A percentile compares a stretch with the other conserved stretches of the same genome.
Evolutionary conservation across 1,140 invertebrate species (phyloP).

Genomic region (Drosophila fuyamai): DNA sequence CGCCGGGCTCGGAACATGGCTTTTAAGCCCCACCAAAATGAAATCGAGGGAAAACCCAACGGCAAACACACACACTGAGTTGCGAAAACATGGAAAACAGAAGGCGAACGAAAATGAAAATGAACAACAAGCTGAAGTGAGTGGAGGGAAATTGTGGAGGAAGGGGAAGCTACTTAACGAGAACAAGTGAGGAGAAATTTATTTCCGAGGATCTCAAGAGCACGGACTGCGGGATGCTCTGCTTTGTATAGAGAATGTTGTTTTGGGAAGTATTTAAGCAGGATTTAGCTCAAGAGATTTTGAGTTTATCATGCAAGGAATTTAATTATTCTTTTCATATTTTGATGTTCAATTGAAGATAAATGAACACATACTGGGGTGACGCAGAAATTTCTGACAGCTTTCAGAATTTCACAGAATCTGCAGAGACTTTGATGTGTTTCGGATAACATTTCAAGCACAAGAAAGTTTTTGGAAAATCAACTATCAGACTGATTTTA

Average conservation of each 20-base stretch:
- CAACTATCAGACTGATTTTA: too few relatives aligned
- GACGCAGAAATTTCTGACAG: too few relatives aligned
- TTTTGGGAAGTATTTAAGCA: conserved; percentile 3
- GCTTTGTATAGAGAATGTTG: background rate
- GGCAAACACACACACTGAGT: conserved; percentile 17
- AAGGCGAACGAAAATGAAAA: conserved; percentile 49
- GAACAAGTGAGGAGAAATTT: conserved; percentile 55
- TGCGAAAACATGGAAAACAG: conserved; percentile 38
- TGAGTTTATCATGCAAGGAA: background rate
- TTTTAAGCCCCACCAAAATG: conserved; percentile 45
- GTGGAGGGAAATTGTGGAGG: conserved; percentile 2
- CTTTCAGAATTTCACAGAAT: too few relatives aligned
- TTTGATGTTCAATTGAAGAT: too few relatives aligned
- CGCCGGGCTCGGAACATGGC: conserved; percentile 29
- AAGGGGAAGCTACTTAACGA: conserved; percentile 51
- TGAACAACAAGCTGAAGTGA: conserved; percentile 44
- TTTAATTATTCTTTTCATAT: background rate
- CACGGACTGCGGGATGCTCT: conserved; percentile 38
- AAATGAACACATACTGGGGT: too few relatives aligned
- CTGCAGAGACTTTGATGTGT: too few relatives aligned
- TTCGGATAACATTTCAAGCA: too few relatives aligned
- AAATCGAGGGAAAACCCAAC: conserved; percentile 46
- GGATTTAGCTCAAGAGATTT: background rate
- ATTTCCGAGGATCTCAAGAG: conserved; percentile 30
- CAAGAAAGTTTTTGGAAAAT: too few relatives aligned